Evolutionary conservation across 2,113 vertebrate genomes (phyloP), one percentile per base, ranked within the genome.

Genomic region (Oryzias javanicus): DNA sequence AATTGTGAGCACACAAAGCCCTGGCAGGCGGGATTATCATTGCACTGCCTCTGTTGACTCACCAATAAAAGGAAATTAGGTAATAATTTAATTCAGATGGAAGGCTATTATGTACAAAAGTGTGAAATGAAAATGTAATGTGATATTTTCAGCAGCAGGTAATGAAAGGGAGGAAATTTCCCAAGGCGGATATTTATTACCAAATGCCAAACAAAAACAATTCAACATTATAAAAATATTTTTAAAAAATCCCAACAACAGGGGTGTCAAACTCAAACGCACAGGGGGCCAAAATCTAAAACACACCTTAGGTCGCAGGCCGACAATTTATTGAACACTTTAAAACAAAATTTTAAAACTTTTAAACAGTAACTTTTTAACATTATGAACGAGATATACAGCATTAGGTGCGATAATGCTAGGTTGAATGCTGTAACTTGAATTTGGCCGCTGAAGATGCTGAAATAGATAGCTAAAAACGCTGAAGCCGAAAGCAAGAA

Each of bases 121-220:
- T 49, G 70, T 61, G 51, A 76, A 78, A 70, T 50, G 61, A 75
- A 70, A 80, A 77, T 55, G n/a, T 64, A 80, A 82, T 69, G 8
- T 10, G 49, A 51, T 19, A 71, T 58, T 70, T 35, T 27, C 48
- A 49, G 54, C 46, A 47, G 60, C 7, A 18, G 64, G 70, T 80
- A 81, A 84, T 84, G 64, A 55, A 73, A 76, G 46, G 55, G 67
- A 64, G 65, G 53, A 70, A 72, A 49, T 24, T n/a, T 60, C 18
- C 82, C 76, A 74, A 44, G 60, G 85, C 73, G 85, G 85, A 83
- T 22, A 87, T 89, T 79, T 79, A 80, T 80, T 81, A 76, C 63
- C 70, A 66, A 64, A 69, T 63, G 42, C 61, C 41, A 64, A 55
- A 66, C 48, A 20, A 20, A 29, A 24, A 47, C 45, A 66, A 55